A percentile compares a stretch with the other conserved stretches of the same genome.
Conservation (phyloP, 1,140 invertebrate genomes). For the Penaeus indicus region DNA sequence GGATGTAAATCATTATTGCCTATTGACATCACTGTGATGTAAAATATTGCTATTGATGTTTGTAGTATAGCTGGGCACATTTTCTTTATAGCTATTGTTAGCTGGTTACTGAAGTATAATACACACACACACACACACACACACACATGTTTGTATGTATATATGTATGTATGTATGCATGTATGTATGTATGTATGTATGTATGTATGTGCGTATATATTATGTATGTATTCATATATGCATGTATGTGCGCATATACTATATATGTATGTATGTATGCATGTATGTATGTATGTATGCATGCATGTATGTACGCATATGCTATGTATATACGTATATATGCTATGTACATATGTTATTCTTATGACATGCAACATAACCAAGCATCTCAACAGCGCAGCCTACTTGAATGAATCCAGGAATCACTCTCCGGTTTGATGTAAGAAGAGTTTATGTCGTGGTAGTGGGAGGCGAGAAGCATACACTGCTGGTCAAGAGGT, state of each 20-base stretch:
- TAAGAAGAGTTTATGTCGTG: conserved; percentile 33
- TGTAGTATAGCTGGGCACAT: too few species aligned
- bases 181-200: too few species aligned
- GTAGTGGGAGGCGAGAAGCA: conserved; percentile 26
- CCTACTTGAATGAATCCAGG: conserved; percentile 42
- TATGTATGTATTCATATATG: too few species aligned
- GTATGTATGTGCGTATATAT: neutral
- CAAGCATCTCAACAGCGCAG: neutral
- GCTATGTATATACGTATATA: neutral
- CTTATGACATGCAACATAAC: neutral
- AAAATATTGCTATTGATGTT: too few species aligned
- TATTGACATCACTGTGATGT: too few species aligned
- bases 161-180: too few species aligned
- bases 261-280: neutral
- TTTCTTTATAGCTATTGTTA: too few species aligned
- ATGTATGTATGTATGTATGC: conserved; percentile 9
- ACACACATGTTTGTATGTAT: too few species aligned
- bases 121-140: too few species aligned
- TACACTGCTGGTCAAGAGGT: conserved; percentile 5
- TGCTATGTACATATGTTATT: neutral
- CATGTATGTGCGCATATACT: too few species aligned
- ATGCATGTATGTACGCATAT: neutral
- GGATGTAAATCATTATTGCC: too few species aligned
- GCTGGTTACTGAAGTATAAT: too few species aligned
- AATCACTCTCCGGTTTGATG: conserved; percentile 23